Conservation (phyloP, 2,797 vertebrate genomes). For the Leptoclinus maculatus region DNA sequence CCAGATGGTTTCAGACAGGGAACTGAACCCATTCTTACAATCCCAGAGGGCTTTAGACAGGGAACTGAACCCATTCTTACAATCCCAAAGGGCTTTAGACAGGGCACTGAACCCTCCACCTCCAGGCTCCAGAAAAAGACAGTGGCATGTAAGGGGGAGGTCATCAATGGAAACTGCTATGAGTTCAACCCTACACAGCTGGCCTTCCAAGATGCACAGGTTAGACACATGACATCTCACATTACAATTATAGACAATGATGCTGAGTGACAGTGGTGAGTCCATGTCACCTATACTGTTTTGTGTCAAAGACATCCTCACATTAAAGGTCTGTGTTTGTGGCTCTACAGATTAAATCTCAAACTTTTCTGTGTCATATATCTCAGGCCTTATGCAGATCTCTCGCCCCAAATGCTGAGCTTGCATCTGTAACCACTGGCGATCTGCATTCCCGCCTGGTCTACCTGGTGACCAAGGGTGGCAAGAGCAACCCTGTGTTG, state of each 20-base stretch:
- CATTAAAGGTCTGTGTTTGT: neutral
- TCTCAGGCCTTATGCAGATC: conserved; percentile 71
- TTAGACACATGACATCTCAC: conserved; percentile 32
- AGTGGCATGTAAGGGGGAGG: conserved; percentile 67
- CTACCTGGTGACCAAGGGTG: conserved; percentile 74
- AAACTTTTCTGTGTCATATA: neutral
- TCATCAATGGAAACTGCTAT: conserved; percentile 77
- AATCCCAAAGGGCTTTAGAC: conserved; percentile 11
- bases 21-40: neutral
- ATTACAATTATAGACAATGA: neutral
- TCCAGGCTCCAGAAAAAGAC: conserved; percentile 11
- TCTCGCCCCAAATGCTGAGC: conserved; percentile 65
- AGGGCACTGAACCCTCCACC: conserved; percentile 13
- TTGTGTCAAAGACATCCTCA: neutral
- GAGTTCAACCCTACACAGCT: conserved; percentile 70
- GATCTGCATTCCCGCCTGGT: conserved; percentile 76
- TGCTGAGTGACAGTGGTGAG: neutral
- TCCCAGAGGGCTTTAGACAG: conserved; percentile 36
- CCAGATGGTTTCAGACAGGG: conserved; percentile 26
- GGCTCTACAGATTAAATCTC: neutral
- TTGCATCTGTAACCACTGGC: conserved; percentile 71
- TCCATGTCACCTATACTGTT: neutral
- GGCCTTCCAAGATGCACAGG: conserved; percentile 79
- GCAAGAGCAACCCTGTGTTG: conserved; percentile 53
- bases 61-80: neutral